Evolutionary conservation across 2,797 vertebrate species (phyloP), one percentile per base, ranked within the genome.

Genomic region (Falco rusticolus): DNA sequence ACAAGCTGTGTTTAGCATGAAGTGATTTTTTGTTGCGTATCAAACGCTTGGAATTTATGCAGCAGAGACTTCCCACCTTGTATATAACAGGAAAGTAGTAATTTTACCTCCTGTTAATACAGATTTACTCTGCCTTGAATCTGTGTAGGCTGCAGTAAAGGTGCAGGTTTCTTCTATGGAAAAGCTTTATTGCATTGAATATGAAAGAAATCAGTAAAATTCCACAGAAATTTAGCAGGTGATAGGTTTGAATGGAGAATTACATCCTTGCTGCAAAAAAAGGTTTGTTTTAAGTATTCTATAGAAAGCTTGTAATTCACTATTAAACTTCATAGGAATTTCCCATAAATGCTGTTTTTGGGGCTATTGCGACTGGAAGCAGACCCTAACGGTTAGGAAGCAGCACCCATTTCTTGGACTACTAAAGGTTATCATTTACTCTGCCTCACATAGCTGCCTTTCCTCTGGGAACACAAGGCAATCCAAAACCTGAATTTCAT

Each of bases 21-120:
- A 78, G 34, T 66, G 59, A 47, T 71, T 88, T 95, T 57, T 92
- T 37, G 84, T 93, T 95, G 65, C 48, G 8, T 77, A 84, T 84
- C 88, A 95, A 90, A 87, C 51, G 33, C 70, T 76, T 29, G 7
- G 28, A 79, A 84, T 92, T 78, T 95, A 88, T 54, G 75, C 92
- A 94, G 84, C 47, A 94, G 54, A 56, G 70, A 59, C 88, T 59
- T 92, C 85, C 33, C 57, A 68, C 37, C 60, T 53, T 50, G 8
- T 22, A 79, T 34, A 33, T 69, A 71, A 53, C 26, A 50, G 75
- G 90, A 82, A 45, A 96, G 89, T 26, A 93, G 61, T 71, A 74
- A 74, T 82, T 95, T 77, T 78, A 60, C 37, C 56, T 66, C 16
- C 9, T 74, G 17, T 66, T 65, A 95, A 66, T 51, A 59, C 39